Evolutionary conservation across 1,140 invertebrate genomes (phyloP).

Genomic region (Drosophila prosaltans): DNA sequence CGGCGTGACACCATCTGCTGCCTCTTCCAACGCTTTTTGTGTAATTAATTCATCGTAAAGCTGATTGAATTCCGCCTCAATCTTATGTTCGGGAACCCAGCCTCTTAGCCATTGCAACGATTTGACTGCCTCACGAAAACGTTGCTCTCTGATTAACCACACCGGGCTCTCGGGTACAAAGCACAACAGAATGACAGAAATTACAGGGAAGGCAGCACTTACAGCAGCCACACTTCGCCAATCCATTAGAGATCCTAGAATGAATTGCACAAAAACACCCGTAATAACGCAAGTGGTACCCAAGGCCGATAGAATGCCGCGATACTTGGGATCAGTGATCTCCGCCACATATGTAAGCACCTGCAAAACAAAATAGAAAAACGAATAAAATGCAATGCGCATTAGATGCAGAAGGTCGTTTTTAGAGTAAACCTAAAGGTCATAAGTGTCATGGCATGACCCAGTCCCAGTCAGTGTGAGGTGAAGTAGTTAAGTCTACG

Average conservation of each 20-base stretch:
- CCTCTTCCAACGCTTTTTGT: conserved; percentile 67
- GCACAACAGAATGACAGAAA: conserved; percentile 86
- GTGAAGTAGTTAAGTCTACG: background rate
- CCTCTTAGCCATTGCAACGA: conserved; percentile 88
- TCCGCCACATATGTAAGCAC: conserved; percentile 92
- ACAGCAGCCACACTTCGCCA: conserved; percentile 89
- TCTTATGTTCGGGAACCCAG: conserved; percentile 85
- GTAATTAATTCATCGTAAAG: conserved; percentile 83
- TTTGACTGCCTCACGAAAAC: conserved; percentile 85
- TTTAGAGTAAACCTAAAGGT: background rate
- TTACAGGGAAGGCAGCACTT: conserved; percentile 87
- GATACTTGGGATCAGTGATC: conserved; percentile 89
- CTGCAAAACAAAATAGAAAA: conserved; percentile 79
- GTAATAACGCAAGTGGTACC: conserved; percentile 89
- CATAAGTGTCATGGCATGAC: background rate
- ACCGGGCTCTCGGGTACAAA: conserved; percentile 91
- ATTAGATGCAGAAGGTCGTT: conserved; percentile 23
- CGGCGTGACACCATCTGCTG: conserved; percentile 40
- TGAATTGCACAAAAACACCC: conserved; percentile 88
- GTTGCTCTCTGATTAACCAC: conserved; percentile 88
- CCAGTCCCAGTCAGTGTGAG: background rate
- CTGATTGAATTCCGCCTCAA: conserved; percentile 85
- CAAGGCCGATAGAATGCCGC: conserved; percentile 89
- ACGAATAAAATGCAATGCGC: background rate
- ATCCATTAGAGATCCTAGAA: conserved; percentile 87